Conservation (phyloP, 2,113 vertebrate genomes). For the Hirundichthys speculiger region DNA sequence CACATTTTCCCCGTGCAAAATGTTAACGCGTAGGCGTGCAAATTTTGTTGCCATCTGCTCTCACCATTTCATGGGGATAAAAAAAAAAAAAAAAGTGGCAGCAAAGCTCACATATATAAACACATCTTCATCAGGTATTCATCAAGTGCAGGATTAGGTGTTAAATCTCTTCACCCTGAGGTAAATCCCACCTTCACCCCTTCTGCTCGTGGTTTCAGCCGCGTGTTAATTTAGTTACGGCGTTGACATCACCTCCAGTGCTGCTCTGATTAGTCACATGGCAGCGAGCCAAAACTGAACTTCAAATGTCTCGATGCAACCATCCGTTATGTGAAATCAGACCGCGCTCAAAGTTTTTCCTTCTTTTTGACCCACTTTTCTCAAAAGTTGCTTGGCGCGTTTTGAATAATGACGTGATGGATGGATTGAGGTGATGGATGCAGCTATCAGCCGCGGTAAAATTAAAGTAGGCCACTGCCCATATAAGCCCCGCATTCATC, state of each 20-base stretch:
- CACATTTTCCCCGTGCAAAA: slow-evolving; percentile 7
- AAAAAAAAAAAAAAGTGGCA: slow-evolving; percentile 64
- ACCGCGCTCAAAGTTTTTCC: slow-evolving; percentile 50
- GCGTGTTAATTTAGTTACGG: slow-evolving; percentile 60
- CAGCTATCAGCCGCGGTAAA: slow-evolving; percentile 73
- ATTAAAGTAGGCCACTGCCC: slow-evolving; percentile 71
- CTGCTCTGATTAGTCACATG: slow-evolving; percentile 57
- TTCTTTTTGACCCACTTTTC: slow-evolving; percentile 75
- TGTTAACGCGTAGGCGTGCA: slow-evolving; percentile 53
- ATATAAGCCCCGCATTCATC: slow-evolving; percentile 68
- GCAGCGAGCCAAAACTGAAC: slow-evolving; percentile 50
- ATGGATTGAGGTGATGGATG: slow-evolving; percentile 71
- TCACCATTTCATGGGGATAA: slow-evolving; percentile 63
- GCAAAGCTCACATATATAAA: slow-evolving; percentile 72
- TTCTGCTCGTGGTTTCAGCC: slow-evolving; percentile 31
- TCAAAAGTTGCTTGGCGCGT: slow-evolving; percentile 53
- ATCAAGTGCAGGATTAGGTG: slow-evolving; percentile 54
- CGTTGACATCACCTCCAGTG: slow-evolving; percentile 48
- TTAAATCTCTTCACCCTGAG: slow-evolving; percentile 61
- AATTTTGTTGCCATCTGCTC: slow-evolving; percentile 77
- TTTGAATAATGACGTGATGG: slow-evolving; percentile 71
- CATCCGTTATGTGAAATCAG: slow-evolving; percentile 41
- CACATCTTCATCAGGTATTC: slow-evolving; percentile 74
- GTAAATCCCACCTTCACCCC: slow-evolving; percentile 57
- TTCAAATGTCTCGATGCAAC: slow-evolving; percentile 41